Percentiles rank a stretch among this genome's conserved stretches.
Evolutionary conservation across 2,888 invertebrate species (phyloP).

Genomic region (Drepana falcataria): DNA sequence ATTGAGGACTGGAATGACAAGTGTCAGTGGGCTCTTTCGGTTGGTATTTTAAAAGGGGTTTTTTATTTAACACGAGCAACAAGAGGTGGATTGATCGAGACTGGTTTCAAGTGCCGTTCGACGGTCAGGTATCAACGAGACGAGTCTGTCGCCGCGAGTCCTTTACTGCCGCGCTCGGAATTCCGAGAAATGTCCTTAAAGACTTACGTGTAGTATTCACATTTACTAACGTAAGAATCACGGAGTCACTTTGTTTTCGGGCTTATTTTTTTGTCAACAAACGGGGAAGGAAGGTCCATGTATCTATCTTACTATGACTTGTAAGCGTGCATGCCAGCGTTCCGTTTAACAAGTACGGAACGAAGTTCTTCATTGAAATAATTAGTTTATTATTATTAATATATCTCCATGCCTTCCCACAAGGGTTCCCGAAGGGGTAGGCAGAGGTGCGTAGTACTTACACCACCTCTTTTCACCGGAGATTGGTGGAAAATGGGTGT

Average conservation of each 20-base stretch:
- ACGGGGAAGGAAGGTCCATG: too few relatives aligned
- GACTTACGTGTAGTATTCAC: conserved; percentile 39
- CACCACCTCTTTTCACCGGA: too few relatives aligned
- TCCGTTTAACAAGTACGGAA: too few relatives aligned
- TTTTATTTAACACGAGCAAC: conserved; percentile 76
- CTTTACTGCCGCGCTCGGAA: conserved; percentile 58
- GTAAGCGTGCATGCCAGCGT: too few relatives aligned
- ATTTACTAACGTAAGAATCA: conserved; percentile 39
- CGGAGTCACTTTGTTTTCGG: conserved; percentile 20
- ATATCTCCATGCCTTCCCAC: too few relatives aligned
- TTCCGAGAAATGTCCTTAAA: conserved; percentile 72
- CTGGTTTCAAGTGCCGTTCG: conserved; percentile 76
- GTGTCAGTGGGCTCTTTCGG: conserved; percentile 70
- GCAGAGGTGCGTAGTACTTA: too few relatives aligned
- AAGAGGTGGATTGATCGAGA: conserved; percentile 77
- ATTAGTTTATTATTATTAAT: too few relatives aligned
- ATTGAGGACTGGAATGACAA: conserved; percentile 76
- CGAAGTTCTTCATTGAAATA: too few relatives aligned
- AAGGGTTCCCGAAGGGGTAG: too few relatives aligned
- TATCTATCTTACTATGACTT: too few relatives aligned
- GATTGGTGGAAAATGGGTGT: too few relatives aligned
- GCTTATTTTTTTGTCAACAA: not conserved
- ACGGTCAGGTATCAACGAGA: conserved; percentile 57
- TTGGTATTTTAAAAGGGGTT: conserved; percentile 75
- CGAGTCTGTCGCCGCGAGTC: conserved; percentile 49